Conservation (phyloP, 2,113 vertebrate genomes). For the Leptobrachium ailaonicum region DNA sequence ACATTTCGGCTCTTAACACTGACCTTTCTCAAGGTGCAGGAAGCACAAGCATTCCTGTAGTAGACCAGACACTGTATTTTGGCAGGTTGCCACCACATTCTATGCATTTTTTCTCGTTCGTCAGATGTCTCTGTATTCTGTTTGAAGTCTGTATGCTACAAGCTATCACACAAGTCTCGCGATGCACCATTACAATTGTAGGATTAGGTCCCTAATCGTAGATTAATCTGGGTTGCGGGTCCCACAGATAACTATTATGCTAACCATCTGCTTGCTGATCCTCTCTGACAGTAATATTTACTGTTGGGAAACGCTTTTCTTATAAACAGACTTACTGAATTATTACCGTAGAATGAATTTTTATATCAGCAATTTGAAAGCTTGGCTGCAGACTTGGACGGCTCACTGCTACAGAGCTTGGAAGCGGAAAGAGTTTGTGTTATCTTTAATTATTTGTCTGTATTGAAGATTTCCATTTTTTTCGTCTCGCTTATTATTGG, state of each 20-base stretch:
- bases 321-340: slow-evolving; percentile 15
- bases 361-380: slow-evolving; percentile 3
- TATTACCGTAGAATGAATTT: slow-evolving; percentile 1
- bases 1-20: too few species aligned
- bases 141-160: too few species aligned
- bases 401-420: not conserved
- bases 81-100: too few species aligned
- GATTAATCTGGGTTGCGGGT: slow-evolving; percentile 29
- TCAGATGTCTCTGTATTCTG: too few species aligned
- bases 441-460: not conserved
- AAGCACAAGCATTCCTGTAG: too few species aligned
- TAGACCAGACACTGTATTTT: too few species aligned
- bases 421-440: not conserved
- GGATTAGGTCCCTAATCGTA: slow-evolving; percentile 30
- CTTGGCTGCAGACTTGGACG: slow-evolving; percentile 1
- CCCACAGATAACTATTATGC: slow-evolving; percentile 29
- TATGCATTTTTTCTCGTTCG: too few species aligned
- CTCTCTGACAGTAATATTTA: slow-evolving; percentile 30
- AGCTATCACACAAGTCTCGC: not conserved
- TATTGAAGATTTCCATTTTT: too few species aligned
- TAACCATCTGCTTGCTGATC: slow-evolving; percentile 36
- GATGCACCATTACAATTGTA: slow-evolving; percentile 23
- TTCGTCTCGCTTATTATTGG: too few species aligned
- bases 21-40: too few species aligned
- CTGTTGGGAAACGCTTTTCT: slow-evolving; percentile 19